Conservation (phyloP, 1,140 invertebrate genomes). For the Lepidurus couesii region DNA sequence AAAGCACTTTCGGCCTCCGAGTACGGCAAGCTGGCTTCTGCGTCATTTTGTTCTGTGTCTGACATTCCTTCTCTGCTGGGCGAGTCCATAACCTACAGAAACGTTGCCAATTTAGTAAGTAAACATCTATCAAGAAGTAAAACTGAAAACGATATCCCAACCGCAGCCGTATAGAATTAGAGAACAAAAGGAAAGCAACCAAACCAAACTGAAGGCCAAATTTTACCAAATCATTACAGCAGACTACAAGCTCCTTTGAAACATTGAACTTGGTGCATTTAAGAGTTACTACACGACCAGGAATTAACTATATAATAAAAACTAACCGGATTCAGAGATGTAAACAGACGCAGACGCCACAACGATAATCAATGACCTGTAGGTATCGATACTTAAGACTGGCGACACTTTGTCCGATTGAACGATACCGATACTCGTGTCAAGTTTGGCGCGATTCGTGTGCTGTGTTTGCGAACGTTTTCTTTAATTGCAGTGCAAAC, state of each 20-base stretch:
- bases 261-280: not conserved
- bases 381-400: not conserved
- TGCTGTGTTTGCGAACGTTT: not conserved
- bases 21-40: not conserved
- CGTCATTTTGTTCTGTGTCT: not conserved
- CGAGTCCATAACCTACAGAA: not conserved
- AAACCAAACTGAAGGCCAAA: no score
- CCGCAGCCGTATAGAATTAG: no score
- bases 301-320: not conserved
- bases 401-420: not conserved
- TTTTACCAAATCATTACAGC: no score
- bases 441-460: not conserved
- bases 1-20: slow-evolving; percentile 2
- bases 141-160: no score
- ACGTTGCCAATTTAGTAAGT: not conserved
- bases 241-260: no score
- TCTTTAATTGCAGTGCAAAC: no score
- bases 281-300: not conserved
- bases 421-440: not conserved
- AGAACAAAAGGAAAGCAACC: no score
- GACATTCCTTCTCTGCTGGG: not conserved
- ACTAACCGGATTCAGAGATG: slow-evolving; percentile 3
- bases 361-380: not conserved
- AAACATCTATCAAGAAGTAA: no score
- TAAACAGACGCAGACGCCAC: slow-evolving; percentile 13